A percentile compares a stretch with the other conserved stretches of the same genome.
Evolutionary conservation across 2,113 vertebrate genomes (phyloP).

Genomic region (Neogobius melanostomus): DNA sequence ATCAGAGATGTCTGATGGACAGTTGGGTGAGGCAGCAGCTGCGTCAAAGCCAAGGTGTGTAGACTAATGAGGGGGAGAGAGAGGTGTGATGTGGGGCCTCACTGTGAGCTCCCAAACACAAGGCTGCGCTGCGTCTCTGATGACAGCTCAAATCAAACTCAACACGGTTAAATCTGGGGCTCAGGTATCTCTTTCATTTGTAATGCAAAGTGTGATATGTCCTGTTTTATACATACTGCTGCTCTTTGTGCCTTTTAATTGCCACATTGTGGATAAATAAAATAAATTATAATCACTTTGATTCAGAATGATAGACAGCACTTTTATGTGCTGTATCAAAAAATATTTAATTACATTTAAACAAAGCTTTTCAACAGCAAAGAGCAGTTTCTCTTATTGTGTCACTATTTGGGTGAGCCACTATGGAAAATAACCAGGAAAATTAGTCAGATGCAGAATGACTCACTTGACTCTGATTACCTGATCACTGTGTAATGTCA

Average conservation of each 20-base stretch:
- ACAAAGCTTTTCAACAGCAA: conserved; percentile 15
- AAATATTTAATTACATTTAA: not conserved
- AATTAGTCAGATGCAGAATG: conserved; percentile 59
- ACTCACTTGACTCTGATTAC: conserved; percentile 62
- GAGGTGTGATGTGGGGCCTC: conserved; percentile 65
- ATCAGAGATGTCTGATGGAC: conserved; percentile 71
- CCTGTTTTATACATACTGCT: no score
- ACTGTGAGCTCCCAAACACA: conserved; percentile 54
- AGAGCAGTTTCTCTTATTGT: conserved; percentile 45
- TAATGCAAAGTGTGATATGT: not conserved
- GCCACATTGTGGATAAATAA: no score
- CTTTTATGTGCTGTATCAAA: not conserved
- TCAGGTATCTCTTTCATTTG: conserved; percentile 15
- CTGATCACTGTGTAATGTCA: conserved; percentile 31
- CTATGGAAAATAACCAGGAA: conserved; percentile 67
- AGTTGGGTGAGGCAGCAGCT: conserved; percentile 72
- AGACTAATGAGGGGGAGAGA: conserved; percentile 78
- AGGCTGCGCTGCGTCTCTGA: conserved; percentile 46
- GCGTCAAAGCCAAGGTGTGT: conserved; percentile 78
- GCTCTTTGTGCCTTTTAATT: no score
- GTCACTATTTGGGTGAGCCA: conserved; percentile 53
- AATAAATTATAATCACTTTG: no score
- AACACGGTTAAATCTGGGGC: conserved; percentile 35
- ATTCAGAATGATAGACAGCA: not conserved
- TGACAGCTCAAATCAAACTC: conserved; percentile 63